Percentiles rank a stretch among this genome's conserved stretches.
Evolutionary conservation across 64 coral and sea anemone species (phyloP).

Genomic region (Dendronephthya gigantea): DNA sequence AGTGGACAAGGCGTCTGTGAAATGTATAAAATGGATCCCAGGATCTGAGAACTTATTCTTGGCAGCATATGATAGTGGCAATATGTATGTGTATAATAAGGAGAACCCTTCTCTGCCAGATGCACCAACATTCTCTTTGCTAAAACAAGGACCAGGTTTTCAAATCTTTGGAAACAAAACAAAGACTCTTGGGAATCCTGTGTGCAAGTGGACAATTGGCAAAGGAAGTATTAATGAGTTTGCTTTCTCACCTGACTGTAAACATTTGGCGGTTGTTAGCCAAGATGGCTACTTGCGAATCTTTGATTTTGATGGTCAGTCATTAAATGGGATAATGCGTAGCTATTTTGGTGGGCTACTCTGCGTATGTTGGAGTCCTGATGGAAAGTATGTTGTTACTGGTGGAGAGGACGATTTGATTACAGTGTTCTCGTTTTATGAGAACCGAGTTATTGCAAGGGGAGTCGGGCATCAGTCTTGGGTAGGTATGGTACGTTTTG

Average conservation of each 20-base stretch:
- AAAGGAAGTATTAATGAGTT: slow-evolving; percentile 81
- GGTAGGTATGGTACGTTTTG: slow-evolving; percentile 89
- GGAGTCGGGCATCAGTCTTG: slow-evolving; percentile 84
- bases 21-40: slow-evolving; percentile 96
- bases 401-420: slow-evolving; percentile 93
- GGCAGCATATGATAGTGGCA: slow-evolving; percentile 87
- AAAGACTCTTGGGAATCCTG: slow-evolving; percentile 80
- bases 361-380: slow-evolving; percentile 97
- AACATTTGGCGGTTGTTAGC: slow-evolving; percentile 81
- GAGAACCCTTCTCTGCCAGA: slow-evolving; percentile 60
- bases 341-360: slow-evolving; percentile 92
- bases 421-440: slow-evolving; percentile 84
- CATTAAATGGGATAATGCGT: slow-evolving; percentile 91
- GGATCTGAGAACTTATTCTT: slow-evolving; percentile 97
- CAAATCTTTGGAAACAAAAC: slow-evolving; percentile 75
- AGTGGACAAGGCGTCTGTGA: slow-evolving; percentile 86
- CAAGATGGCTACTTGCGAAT: slow-evolving; percentile 87
- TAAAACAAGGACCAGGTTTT: slow-evolving; percentile 96
- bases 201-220: slow-evolving; percentile 96
- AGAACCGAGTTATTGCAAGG: slow-evolving; percentile 70
- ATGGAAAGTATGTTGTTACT: slow-evolving; percentile 90
- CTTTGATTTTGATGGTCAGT: slow-evolving; percentile 96
- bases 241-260: slow-evolving; percentile 97
- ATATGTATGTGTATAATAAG: slow-evolving; percentile 99
- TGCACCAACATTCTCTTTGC: slow-evolving; percentile 57